Evolutionary conservation across 1,140 invertebrate species (phyloP), one percentile per base, ranked within the genome.

Genomic region (Galendromus occidentalis): DNA sequence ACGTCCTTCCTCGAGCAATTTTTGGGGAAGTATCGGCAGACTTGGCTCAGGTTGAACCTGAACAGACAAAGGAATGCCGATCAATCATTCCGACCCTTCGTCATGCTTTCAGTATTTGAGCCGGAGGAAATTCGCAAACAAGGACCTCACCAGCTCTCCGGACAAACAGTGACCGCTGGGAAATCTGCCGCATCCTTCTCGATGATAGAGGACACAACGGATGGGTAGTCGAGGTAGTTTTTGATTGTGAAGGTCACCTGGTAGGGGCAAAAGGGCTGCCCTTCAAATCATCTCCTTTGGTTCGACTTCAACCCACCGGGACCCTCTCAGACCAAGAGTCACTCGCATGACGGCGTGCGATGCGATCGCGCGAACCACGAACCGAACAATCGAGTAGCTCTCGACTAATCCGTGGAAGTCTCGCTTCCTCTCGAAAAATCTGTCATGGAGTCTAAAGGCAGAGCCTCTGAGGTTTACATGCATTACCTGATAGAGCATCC

Each of bases 1-100:
- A 59, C 51, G 33, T 59, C 51, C 22, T 59, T 59, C 25, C 25
- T 59, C 25, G 51, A 29, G 51, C 51, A 59, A 9, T 59, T 59
- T 1, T 59, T 59, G 17, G 51, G 51, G 33, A 29, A 59, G 51
- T 59, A 59, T 1, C 22, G 14, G 51, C 51, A 59, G 20, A 59
- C 22, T 2, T 25, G 51, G 2, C 25, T 29, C 33, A 59, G 9
- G 22, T 59, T 59, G 20, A 2, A 59, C 51, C 51, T 59, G 51
- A 22, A 59, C 14, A 25, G 17, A 5, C 4, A 17, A 47, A 6
- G 18, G 45, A 47, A 6, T 47, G 28, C 12, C 12, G 42, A 14
- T n/a, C n/a, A n/a, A 44, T 44, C 42, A 18, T 44, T 44, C 12
- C 42, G 12, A 12, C 12, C 42, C 12, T 44, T 12, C 42, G 18